These are phyloP conservation scores for Drosophila melanogaster DNA, from an alignment of 1,140 invertebrate genomes.

Conservation along the genomic window DNA sequence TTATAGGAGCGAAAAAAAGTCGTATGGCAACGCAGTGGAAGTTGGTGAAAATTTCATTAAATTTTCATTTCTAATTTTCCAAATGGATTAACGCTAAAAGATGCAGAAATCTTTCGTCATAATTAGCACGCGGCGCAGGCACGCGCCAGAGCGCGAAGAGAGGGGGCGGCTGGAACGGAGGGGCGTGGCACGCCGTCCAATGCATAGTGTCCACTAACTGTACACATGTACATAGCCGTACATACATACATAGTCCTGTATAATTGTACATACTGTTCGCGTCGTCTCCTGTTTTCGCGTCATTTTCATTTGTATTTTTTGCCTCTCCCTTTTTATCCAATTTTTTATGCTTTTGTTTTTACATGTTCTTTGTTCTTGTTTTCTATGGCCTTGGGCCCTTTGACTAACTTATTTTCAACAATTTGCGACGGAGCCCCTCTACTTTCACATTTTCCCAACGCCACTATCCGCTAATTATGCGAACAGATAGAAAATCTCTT, in stretches of 20 bases:
- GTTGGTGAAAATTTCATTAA: conserved; percentile 80
- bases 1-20: conserved; percentile 28
- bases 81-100: conserved; percentile 83
- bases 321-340: conserved; percentile 7
- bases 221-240: conserved; percentile 14
- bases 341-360: conserved; percentile 58
- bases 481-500: conserved; percentile 67
- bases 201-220: conserved; percentile 64
- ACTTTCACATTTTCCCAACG: neutral
- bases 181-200: conserved; percentile 7
- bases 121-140: conserved; percentile 73
- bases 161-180: conserved; percentile 7
- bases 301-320: conserved; percentile 39
- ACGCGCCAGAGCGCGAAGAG: conserved; percentile 25
- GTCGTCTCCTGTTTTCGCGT: conserved; percentile 43
- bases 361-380: conserved; percentile 53
- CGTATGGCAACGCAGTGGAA: conserved; percentile 53
- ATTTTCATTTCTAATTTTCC: conserved; percentile 83
- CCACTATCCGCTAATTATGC: conserved; percentile 64
- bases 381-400: conserved; percentile 70
- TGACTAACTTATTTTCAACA: conserved; percentile 80
- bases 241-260: neutral
- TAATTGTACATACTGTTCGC: neutral
- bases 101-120: conserved; percentile 82
- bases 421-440: conserved; percentile 45